These are phyloP conservation scores for Osmoderma eremita DNA, from an alignment of 2,888 invertebrate genomes.

Conservation along the genomic window DNA sequence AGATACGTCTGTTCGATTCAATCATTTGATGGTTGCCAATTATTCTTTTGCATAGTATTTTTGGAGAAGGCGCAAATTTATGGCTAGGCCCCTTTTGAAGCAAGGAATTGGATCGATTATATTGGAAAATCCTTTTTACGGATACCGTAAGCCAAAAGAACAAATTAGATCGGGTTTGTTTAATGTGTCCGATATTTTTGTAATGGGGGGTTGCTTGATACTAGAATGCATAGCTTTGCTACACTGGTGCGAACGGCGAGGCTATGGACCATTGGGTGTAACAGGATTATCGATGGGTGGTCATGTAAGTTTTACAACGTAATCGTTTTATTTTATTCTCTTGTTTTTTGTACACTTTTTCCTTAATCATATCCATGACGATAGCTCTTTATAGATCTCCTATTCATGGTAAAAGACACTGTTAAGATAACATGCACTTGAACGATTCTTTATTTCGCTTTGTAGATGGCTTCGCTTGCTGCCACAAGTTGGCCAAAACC, in stretches of 20 bases:
- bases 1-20: background rate
- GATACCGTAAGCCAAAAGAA: constrained; percentile 85
- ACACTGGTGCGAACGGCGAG: constrained; percentile 92
- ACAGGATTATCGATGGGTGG: constrained; percentile 98
- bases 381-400: constrained; percentile 34
- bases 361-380: constrained; percentile 35
- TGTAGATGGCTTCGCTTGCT: constrained; percentile 96
- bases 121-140: constrained; percentile 97
- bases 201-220: constrained; percentile 97
- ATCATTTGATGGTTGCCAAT: constrained; percentile 45
- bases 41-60: no score
- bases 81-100: constrained; percentile 91
- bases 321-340: constrained; percentile 14
- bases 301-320: constrained; percentile 75
- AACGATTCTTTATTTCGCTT: constrained; percentile 39
- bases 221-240: constrained; percentile 91
- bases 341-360: constrained; percentile 13
- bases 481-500: constrained; percentile 97
- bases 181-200: constrained; percentile 97
- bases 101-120: constrained; percentile 94
- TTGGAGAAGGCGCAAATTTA: constrained; percentile 87
- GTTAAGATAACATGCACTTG: constrained; percentile 31
- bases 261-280: constrained; percentile 92
- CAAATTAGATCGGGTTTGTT: constrained; percentile 90
- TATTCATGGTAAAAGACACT: constrained; percentile 34